Evolutionary conservation across 2,888 invertebrate species (phyloP).

Genomic region (Leucophora obtusa): DNA sequence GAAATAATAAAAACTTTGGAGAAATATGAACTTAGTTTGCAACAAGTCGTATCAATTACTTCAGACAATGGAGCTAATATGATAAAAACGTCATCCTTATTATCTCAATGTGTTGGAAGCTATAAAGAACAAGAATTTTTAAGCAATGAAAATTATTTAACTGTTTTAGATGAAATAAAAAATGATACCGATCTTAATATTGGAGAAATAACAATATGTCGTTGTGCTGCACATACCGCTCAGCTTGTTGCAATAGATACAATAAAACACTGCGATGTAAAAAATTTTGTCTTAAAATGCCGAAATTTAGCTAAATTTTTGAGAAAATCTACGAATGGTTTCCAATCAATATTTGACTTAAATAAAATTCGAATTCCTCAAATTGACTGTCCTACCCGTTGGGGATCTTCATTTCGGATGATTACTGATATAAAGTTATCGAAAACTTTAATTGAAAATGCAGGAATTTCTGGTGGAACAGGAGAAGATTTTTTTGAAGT

Average conservation of each 20-base stretch:
- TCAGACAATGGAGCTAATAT: conserved; percentile 59
- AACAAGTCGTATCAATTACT: conserved; percentile 58
- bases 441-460: too few species aligned
- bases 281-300: not conserved
- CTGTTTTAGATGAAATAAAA: too few species aligned
- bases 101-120: too few species aligned
- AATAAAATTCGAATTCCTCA: conserved; percentile 17
- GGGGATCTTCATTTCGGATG: conserved; percentile 22
- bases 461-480: too few species aligned
- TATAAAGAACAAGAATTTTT: too few species aligned
- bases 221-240: conserved; percentile 59
- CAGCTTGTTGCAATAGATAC: conserved; percentile 58
- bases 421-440: conserved; percentile 2
- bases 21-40: conserved; percentile 54
- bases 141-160: too few species aligned
- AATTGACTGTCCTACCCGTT: conserved; percentile 13
- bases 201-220: not conserved
- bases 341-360: conserved; percentile 16
- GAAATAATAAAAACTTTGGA: conserved; percentile 38
- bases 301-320: conserved; percentile 35
- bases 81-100: conserved; percentile 33
- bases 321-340: conserved; percentile 13
- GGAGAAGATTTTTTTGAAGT: too few species aligned
- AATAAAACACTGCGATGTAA: not conserved
- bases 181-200: too few species aligned